Evolutionary conservation across 2,888 invertebrate species (phyloP).

Genomic region (Agrotis clavis): DNA sequence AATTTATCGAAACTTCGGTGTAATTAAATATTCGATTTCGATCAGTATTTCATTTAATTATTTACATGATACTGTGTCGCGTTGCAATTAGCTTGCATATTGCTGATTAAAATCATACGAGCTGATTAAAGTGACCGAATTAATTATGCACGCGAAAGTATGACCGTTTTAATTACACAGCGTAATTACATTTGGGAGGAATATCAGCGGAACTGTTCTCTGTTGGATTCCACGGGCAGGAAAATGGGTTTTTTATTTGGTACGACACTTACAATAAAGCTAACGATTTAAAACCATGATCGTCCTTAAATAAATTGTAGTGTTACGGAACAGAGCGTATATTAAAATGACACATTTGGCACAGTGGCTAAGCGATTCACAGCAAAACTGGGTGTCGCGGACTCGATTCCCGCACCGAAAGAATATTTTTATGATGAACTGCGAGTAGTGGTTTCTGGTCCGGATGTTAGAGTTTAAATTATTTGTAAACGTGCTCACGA

Average conservation of each 20-base stretch:
- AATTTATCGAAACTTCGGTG: background rate
- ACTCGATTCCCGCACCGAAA: too few species aligned
- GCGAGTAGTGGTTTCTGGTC: too few species aligned
- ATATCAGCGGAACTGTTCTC: background rate
- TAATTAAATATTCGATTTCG: conserved; percentile 10
- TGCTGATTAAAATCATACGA: conserved; percentile 3
- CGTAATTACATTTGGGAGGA: background rate
- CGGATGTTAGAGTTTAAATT: too few species aligned
- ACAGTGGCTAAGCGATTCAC: too few species aligned
- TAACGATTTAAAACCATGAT: too few species aligned
- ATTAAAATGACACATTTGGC: too few species aligned
- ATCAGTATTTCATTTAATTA: conserved; percentile 14
- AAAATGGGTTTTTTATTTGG: background rate
- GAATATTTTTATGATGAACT: too few species aligned
- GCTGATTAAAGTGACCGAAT: background rate
- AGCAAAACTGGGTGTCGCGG: too few species aligned
- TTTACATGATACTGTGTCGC: background rate
- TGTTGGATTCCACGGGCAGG: background rate
- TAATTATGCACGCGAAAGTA: background rate
- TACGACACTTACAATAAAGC: too few species aligned
- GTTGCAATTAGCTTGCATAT: conserved; percentile 3
- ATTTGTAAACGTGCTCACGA: too few species aligned
- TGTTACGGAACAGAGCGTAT: too few species aligned
- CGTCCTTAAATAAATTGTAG: too few species aligned
- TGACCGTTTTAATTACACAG: background rate